Conservation (phyloP, 2,113 vertebrate genomes). For the Etheostoma cragini region DNA sequence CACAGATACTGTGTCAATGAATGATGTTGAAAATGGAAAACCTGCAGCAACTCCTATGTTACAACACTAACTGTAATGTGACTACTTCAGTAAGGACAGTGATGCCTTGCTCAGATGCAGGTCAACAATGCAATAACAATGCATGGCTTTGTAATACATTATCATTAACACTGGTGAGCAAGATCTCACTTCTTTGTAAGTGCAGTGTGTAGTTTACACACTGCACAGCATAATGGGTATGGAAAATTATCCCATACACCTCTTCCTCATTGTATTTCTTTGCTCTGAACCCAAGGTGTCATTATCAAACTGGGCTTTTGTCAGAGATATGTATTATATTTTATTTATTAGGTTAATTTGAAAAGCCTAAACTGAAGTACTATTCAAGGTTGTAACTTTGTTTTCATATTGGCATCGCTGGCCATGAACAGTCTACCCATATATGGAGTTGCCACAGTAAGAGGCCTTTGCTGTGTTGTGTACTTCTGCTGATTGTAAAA, state of each 20-base stretch:
- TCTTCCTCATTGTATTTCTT: background rate
- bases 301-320: background rate
- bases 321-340: background rate
- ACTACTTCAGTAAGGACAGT: background rate
- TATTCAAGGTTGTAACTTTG: background rate
- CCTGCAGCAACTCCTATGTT: background rate
- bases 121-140: no score
- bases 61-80: background rate
- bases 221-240: background rate
- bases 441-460: background rate
- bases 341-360: background rate
- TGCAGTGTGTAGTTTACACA: background rate
- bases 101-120: background rate
- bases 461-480: slow-evolving; percentile 2
- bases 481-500: slow-evolving; percentile 2
- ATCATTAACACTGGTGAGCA: background rate
- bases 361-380: background rate
- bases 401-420: background rate
- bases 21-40: background rate
- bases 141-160: no score
- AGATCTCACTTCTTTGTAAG: background rate
- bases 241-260: background rate
- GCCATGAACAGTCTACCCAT: background rate
- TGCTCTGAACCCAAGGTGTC: background rate
- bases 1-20: background rate